Percentiles rank a stretch among this genome's conserved stretches.
These are phyloP conservation scores for Chaetorhynchus papuensis DNA, from an alignment of 2,113 vertebrate species.

Conservation along the genomic window DNA sequence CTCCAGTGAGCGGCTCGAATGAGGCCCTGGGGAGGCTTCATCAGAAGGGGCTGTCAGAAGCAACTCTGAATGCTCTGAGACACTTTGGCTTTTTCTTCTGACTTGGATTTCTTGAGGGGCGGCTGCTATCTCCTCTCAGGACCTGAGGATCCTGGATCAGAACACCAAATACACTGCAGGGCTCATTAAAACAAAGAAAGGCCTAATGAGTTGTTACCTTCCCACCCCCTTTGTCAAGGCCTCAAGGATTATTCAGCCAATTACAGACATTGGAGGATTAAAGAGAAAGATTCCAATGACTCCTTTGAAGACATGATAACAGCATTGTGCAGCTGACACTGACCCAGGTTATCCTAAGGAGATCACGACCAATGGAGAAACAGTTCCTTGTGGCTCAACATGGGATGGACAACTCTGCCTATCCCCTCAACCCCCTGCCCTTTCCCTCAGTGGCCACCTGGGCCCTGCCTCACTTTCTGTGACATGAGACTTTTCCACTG, in stretches of 20 bases:
- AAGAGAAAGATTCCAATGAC: background rate
- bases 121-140: background rate
- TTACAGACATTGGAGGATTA: background rate
- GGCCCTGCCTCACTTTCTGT: background rate
- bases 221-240: background rate
- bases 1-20: rapidly evolving
- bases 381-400: background rate
- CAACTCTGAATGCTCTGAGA: background rate
- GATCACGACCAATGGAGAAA: background rate
- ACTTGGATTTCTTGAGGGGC: background rate
- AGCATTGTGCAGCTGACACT: background rate
- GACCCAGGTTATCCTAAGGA: background rate
- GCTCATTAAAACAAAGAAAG: background rate
- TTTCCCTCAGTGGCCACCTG: background rate
- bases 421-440: background rate
- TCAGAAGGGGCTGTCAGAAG: background rate
- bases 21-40: too few relatives aligned
- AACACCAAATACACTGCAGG: background rate
- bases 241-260: rapidly evolving
- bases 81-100: background rate
- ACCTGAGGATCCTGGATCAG: background rate
- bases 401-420: background rate
- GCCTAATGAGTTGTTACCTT: background rate
- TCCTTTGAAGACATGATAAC: background rate
- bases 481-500: too few relatives aligned